Conservation (phyloP, 2,113 vertebrate species). For the Rafetus swinhoei region DNA sequence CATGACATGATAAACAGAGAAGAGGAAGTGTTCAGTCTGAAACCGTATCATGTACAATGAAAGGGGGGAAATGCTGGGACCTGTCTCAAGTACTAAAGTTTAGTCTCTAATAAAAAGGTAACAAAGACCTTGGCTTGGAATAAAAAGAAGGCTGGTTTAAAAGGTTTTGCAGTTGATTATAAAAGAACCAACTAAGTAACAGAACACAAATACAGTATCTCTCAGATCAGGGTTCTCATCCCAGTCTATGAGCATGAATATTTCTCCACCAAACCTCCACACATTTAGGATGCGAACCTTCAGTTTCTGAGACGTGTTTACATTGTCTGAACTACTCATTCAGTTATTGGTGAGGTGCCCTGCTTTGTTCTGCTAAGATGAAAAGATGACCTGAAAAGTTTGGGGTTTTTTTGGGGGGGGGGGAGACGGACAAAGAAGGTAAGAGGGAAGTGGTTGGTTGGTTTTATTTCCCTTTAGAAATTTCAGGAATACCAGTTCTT, state of each 20-base stretch:
- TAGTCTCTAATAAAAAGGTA: background rate
- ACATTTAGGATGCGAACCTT: background rate
- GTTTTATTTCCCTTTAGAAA: no score
- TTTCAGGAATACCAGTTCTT: no score
- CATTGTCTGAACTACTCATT: fast-evolving
- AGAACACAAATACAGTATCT: no score
- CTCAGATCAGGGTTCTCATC: no score
- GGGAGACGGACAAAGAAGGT: no score
- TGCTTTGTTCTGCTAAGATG: no score
- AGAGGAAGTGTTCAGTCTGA: background rate
- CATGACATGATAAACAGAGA: background rate
- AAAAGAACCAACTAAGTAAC: background rate
- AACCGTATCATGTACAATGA: background rate
- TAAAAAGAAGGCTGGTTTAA: background rate
- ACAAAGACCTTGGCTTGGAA: background rate
- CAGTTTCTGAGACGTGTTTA: background rate
- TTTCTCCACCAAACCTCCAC: no score
- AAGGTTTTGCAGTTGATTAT: background rate
- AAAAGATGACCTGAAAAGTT: no score
- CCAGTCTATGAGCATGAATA: background rate
- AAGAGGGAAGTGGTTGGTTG: no score
- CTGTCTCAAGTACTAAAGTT: background rate
- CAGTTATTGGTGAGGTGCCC: background rate
- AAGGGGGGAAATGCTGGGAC: background rate
- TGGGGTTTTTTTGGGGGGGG: no score